These are phyloP conservation scores for Leiothrix lutea DNA, from an alignment of 2,113 vertebrate genomes.

Conservation along the genomic window DNA sequence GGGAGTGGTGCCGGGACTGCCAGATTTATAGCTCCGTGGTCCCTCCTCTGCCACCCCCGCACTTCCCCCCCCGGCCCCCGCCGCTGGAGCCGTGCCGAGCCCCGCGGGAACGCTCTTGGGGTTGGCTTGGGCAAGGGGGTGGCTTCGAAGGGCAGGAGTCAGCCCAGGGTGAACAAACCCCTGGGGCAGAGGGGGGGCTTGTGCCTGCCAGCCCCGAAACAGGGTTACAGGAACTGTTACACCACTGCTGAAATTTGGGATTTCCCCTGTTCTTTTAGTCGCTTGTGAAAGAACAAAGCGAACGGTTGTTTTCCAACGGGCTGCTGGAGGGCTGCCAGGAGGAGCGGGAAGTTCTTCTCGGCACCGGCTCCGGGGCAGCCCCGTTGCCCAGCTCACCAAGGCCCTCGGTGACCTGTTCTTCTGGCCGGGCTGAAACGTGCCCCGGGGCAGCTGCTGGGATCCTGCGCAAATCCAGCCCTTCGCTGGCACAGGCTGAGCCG, in stretches of 20 bases:
- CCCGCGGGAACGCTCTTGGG: rapidly evolving
- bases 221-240: neutral
- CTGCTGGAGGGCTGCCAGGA: neutral
- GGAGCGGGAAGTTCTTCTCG: neutral
- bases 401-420: neutral
- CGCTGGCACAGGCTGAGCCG: rapidly evolving
- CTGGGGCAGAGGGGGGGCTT: neutral
- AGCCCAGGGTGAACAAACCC: neutral
- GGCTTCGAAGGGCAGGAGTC: neutral
- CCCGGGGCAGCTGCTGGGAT: neutral
- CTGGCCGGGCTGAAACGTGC: neutral
- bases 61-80: too few species aligned
- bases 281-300: neutral
- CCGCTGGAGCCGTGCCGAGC: neutral
- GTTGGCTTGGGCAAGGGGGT: neutral
- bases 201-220: neutral
- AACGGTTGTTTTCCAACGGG: neutral
- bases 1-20: neutral
- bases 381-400: neutral
- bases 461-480: rapidly evolving
- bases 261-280: neutral
- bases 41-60: too few species aligned
- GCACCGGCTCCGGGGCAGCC: neutral
- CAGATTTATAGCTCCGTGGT: neutral
- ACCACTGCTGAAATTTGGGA: neutral